Base-by-base conservation (phyloP, 1,140 invertebrate species). In the Lepidurus couesii region DNA sequence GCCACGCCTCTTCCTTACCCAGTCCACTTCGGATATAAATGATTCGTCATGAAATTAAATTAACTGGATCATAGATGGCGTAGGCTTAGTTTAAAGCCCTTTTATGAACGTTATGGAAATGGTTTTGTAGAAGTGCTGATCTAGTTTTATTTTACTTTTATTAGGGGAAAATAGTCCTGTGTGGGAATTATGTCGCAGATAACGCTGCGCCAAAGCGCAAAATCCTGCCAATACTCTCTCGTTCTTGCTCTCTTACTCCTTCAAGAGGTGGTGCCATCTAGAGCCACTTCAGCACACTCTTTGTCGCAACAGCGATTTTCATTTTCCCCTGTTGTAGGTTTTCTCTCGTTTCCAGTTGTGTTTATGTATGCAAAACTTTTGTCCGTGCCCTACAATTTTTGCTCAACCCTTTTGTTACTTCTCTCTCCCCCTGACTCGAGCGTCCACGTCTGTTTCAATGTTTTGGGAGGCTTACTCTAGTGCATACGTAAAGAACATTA, bases 401-500 rank as follows among this genome's bases (percentile, higher is more conserved):
- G 53, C 53, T 65, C 53, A 65, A 65, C 53, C 53, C 53, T 65
- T 65, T 65, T 65, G 53, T n/a, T 65, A 34, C 34, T 34, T 34
- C 34, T 4, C 34, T 34, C 34, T 34, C 3, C 34, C 34, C 34
- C 34, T 65, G 21, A 21, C 53, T 21, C 6, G 16, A 65, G 53
- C 53, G 53, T 65, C 21, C 53, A n/a, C 21, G 53, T 65, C 45
- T 65, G 16, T 65, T 65, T 65, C 16, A 65, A 65, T 65, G 21
- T 65, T 65, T 65, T 21, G 53, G 53, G 53, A 65, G 53, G 9
- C 53, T 65, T 65, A 21, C 21, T 10, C 7, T 7, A 21, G 9
- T n/a, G 53, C 53, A 65, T 65, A 65, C 53, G 53, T 65, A 65
- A 65, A 65, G 53, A 65, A 65, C 16, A 65, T 65, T 65, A 65